A percentile compares a stretch with the other conserved stretches of the same genome.
Evolutionary conservation across 37 sponge, comb jelly and placozoan genomes (phyloP).

Genomic region (Ephydatia muelleri): DNA sequence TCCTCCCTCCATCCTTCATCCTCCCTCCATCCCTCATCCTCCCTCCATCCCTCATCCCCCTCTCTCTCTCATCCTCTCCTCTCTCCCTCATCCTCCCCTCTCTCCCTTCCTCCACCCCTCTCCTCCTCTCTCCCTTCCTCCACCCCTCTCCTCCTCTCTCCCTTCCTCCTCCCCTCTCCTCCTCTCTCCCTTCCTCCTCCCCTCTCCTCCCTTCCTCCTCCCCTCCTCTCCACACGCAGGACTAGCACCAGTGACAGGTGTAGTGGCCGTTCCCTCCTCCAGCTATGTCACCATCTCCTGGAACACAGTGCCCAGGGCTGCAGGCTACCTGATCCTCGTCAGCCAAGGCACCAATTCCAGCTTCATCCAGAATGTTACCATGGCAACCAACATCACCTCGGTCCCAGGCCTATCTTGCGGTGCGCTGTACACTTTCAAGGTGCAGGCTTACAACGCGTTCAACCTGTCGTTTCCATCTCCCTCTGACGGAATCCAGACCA

Average conservation of each 20-base stretch:
- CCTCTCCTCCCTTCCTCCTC: background rate
- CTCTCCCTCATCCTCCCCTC: too few relatives aligned
- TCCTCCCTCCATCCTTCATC: too few relatives aligned
- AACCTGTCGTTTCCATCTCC: background rate
- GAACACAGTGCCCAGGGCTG: background rate
- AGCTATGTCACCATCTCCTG: background rate
- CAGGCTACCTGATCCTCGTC: background rate
- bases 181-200: background rate
- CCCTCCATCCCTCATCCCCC: too few relatives aligned
- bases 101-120: background rate
- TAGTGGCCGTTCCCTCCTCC: background rate
- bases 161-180: background rate
- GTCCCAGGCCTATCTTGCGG: background rate
- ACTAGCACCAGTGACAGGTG: background rate
- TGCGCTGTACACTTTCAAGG: background rate
- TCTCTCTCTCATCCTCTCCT: too few relatives aligned
- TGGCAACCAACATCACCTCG: background rate
- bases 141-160: background rate
- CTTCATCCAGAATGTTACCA: background rate
- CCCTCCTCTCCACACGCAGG: background rate
- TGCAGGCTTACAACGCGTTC: background rate
- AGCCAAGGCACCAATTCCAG: background rate
- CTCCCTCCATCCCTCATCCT: too few relatives aligned
- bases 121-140: background rate
- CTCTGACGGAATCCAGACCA: background rate